phyloP scores from a whole-genome alignment of 2,113 vertebrate species.

The Amblyopsis rosae region DNA sequence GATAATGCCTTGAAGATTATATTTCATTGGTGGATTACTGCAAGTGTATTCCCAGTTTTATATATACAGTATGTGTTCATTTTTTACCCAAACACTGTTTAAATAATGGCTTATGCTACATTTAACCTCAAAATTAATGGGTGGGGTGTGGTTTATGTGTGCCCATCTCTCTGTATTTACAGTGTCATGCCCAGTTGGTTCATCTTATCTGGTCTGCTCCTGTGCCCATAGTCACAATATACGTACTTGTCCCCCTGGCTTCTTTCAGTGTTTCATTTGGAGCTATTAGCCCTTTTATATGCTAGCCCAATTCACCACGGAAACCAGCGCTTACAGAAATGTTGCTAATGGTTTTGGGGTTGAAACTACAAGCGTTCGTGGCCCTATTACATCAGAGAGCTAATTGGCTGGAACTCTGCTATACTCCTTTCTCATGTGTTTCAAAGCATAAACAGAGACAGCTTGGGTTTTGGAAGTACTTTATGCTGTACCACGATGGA shows the following conservation, averaged over 20 bases:
- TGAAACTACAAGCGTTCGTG: too few species aligned
- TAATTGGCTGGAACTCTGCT: too few species aligned
- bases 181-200: constrained; percentile 15
- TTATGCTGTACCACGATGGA: too few species aligned
- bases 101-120: not conserved
- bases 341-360: too few species aligned
- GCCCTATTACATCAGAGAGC: too few species aligned
- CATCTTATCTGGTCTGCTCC: constrained; percentile 9
- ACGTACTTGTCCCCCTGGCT: too few species aligned
- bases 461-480: too few species aligned
- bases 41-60: constrained; percentile 27
- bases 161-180: constrained; percentile 18
- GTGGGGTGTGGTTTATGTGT: not conserved
- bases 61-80: constrained; percentile 10
- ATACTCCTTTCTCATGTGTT: too few species aligned
- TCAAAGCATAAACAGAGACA: too few species aligned
- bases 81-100: constrained; percentile 8
- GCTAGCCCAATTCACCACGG: not conserved
- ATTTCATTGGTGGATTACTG: constrained; percentile 36
- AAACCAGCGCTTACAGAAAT: too few species aligned
- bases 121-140: constrained; percentile 13
- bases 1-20: constrained; percentile 18
- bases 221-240: not conserved
- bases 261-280: not conserved
- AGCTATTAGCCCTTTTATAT: constrained; percentile 1